Conservation (phyloP, 1,140 invertebrate species). For the Olivierus martensii region DNA sequence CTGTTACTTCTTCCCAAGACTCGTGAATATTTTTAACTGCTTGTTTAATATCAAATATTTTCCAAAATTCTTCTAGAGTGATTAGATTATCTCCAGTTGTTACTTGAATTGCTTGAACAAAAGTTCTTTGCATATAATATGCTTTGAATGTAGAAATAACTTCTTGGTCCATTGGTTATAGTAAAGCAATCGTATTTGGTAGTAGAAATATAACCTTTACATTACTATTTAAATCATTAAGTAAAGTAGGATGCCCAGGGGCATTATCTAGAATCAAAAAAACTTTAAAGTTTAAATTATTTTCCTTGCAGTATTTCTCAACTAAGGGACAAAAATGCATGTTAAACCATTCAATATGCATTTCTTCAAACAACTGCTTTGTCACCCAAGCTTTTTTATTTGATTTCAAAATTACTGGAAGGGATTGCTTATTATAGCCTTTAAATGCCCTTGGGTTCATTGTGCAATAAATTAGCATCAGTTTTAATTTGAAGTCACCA, state of each 20-base stretch:
- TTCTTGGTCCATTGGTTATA: constrained; percentile 19
- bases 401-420: constrained; percentile 12
- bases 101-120: neutral
- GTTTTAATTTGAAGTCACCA: constrained; percentile 16
- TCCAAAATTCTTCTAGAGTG: constrained; percentile 28
- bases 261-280: constrained; percentile 19
- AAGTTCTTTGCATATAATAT: constrained; percentile 4
- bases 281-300: constrained; percentile 12
- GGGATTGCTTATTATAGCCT: neutral
- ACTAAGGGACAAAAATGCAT: constrained; percentile 14
- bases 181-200: constrained; percentile 8
- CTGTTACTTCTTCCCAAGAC: neutral
- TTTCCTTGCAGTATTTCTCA: constrained; percentile 9
- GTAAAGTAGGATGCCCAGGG: constrained; percentile 15
- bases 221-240: constrained; percentile 10
- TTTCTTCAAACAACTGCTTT: constrained; percentile 11
- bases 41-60: constrained; percentile 3
- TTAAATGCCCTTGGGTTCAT: constrained; percentile 14
- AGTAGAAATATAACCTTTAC: constrained; percentile 7
- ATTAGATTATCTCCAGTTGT: neutral
- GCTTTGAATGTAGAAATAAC: constrained; percentile 15
- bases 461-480: constrained; percentile 9
- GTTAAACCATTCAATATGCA: too few relatives aligned
- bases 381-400: constrained; percentile 14
- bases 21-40: neutral